Evolutionary conservation across 2,113 vertebrate species (phyloP).

Genomic region (Prionailurus viverrinus): DNA sequence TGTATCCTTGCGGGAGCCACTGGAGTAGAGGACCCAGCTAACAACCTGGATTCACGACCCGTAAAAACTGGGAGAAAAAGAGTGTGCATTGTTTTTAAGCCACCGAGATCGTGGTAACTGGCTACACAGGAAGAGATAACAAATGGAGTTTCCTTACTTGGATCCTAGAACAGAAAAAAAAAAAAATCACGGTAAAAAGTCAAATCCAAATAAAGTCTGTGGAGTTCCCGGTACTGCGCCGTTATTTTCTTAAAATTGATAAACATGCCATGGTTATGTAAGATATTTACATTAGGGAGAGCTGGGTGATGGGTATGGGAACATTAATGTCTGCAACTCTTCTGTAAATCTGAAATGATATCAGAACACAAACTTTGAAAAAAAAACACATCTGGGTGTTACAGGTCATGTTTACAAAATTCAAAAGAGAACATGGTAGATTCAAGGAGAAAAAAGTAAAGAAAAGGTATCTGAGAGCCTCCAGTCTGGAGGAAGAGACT

Average conservation of each 20-base stretch:
- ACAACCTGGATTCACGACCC: neutral
- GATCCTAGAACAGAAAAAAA: constrained; percentile 30
- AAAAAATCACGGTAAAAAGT: neutral
- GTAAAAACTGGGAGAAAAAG: neutral
- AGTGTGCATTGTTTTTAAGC: neutral
- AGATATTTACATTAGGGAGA: neutral
- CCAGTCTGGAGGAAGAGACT: neutral
- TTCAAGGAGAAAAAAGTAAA: neutral
- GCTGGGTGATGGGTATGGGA: neutral
- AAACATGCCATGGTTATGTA: neutral
- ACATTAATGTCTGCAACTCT: neutral
- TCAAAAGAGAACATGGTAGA: constrained; percentile 26
- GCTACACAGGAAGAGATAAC: constrained; percentile 13
- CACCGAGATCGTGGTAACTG: neutral
- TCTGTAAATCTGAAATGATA: constrained; percentile 32
- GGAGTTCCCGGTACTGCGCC: neutral
- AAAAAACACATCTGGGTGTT: neutral
- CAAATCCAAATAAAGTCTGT: constrained; percentile 48
- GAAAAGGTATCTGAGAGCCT: neutral
- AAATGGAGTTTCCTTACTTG: constrained; percentile 12
- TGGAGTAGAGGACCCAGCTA: neutral
- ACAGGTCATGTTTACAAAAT: constrained; percentile 20
- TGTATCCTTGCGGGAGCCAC: neutral
- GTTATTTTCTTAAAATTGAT: constrained; percentile 29
- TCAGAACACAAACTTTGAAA: constrained; percentile 35